Evolutionary conservation across 2,888 invertebrate genomes (phyloP).

Genomic region (Nymphalis polychloros): DNA sequence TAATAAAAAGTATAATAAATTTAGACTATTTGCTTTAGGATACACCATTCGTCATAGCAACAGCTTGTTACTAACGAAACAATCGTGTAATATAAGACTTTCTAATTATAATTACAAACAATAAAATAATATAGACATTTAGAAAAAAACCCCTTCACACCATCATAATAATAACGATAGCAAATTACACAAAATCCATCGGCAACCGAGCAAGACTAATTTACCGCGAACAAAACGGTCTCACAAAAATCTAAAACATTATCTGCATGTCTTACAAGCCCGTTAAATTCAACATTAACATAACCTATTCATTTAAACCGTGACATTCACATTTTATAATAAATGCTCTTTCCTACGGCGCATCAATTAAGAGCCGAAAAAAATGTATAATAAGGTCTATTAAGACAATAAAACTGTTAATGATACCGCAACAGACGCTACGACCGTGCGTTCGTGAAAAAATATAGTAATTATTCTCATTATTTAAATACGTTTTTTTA

Average conservation of each 20-base stretch:
- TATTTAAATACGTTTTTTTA: slow-evolving; percentile 79
- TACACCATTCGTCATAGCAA: slow-evolving; percentile 30
- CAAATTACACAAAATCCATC: slow-evolving; percentile 66
- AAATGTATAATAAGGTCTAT: slow-evolving; percentile 81
- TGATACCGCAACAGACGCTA: slow-evolving; percentile 79
- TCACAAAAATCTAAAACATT: slow-evolving; percentile 65
- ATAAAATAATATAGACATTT: slow-evolving; percentile 49
- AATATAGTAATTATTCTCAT: slow-evolving; percentile 80
- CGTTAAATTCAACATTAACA: slow-evolving; percentile 77
- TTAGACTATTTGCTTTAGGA: slow-evolving; percentile 30
- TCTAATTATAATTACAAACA: slow-evolving; percentile 60
- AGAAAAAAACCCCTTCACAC: slow-evolving; percentile 37
- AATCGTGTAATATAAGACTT: slow-evolving; percentile 50
- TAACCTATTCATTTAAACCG: slow-evolving; percentile 79
- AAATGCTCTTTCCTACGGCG: slow-evolving; percentile 77
- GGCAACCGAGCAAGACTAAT: slow-evolving; percentile 73
- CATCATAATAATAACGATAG: slow-evolving; percentile 54
- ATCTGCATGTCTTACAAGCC: slow-evolving; percentile 69
- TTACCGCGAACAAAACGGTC: slow-evolving; percentile 75
- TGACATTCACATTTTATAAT: slow-evolving; percentile 81
- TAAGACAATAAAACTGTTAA: slow-evolving; percentile 82
- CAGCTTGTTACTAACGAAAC: slow-evolving; percentile 42
- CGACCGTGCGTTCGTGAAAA: slow-evolving; percentile 79
- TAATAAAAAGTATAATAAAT: slow-evolving; percentile 24
- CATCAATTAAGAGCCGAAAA: slow-evolving; percentile 80